Evolutionary conservation across 2,113 vertebrate species (phyloP).

Genomic region (Ranitomeya variabilis): DNA sequence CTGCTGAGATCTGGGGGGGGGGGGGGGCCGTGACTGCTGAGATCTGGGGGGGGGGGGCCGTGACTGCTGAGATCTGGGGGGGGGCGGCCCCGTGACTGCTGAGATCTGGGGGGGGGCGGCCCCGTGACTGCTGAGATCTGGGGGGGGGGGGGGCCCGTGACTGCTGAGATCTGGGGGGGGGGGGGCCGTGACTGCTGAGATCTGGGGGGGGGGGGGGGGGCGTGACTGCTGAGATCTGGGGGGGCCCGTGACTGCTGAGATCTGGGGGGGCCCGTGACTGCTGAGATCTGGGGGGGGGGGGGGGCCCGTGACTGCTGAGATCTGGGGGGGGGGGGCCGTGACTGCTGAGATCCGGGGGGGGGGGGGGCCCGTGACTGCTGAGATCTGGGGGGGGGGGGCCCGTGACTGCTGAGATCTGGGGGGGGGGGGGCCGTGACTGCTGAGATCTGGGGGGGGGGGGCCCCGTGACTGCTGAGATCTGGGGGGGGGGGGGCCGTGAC

Average conservation of each 20-base stretch:
- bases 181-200: not conserved
- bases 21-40: not conserved
- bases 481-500: not conserved
- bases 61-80: too few species aligned
- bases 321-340: not conserved
- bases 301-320: too few species aligned
- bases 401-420: too few species aligned
- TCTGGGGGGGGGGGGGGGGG: not conserved
- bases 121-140: too few species aligned
- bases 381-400: not conserved
- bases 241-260: too few species aligned
- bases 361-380: not conserved
- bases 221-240: too few species aligned
- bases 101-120: too few species aligned
- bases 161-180: not conserved
- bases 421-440: not conserved
- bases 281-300: too few species aligned
- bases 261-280: too few species aligned
- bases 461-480: too few species aligned
- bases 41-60: not conserved
- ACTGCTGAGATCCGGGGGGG: not conserved
- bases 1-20: too few species aligned
- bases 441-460: not conserved
- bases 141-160: not conserved
- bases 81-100: too few species aligned